Evolutionary conservation across 2,888 invertebrate genomes (phyloP), one percentile per base, ranked within the genome.

Genomic region (Aricia artaxerxes): DNA sequence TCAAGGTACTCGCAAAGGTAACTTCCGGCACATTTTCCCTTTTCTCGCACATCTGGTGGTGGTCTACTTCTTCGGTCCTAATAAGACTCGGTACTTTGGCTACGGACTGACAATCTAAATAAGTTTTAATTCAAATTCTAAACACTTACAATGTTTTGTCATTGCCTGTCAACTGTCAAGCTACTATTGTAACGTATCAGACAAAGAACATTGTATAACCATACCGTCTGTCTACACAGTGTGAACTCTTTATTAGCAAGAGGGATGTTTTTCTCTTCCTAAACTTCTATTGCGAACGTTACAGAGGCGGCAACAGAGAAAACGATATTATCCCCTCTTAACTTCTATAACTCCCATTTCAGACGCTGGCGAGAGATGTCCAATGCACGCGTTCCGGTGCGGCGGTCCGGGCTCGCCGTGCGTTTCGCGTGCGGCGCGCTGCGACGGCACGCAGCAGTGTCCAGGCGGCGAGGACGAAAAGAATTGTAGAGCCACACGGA

Each of bases 401-500:
- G 95, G 95, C 78, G 95, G 95, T 0, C 95, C 95, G 7, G 96
- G 97, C 31, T 94, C 95, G 6, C 94, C 94, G 44, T 98, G 98
- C 90, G 96, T 98, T 79, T 97, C 98, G 0, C 95, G 97, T 60
- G 97, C 97, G 0, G 95, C 96, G 3, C 93, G 97, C 6, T 98
- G 98, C 89, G 98, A 98, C 89, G 98, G 98, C 2, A 95, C 95
- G 75, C 94, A 94, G 77, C 97, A 97, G 87, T 97, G 97, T 87
- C 96, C 97, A 0, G 95, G 95, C n/a, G 97, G 97, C 49, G 97
- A 97, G 87, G 97, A 97, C 86, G 97, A 97, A 88, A 91, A 95
- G 80, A 96, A 96, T 85, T 97, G 97, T 87, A 91, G 94, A 84
- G 95, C 95, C 69, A 94, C 94, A 75, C 13, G 13, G 4, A 16